Evolutionary conservation across 2,113 vertebrate species (phyloP), one percentile per base, ranked within the genome.

Genomic region (Apodemus sylvaticus): DNA sequence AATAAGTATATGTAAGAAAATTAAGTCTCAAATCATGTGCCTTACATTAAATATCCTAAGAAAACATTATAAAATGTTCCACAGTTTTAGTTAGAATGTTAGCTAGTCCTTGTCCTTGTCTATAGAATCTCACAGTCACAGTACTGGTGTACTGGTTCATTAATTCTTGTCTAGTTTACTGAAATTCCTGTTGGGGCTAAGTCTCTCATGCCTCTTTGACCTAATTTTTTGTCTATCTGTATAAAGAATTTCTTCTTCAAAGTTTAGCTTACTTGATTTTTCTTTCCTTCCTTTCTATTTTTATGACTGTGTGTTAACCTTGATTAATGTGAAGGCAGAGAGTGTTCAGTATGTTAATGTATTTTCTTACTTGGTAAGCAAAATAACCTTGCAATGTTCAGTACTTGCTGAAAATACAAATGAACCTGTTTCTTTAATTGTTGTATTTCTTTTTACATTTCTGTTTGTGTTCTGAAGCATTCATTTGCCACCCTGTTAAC

Each of bases 371-470:
- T 76, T 85, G 22, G 78, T 58, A 79, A 92, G 4, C 68, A 92
- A 90, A 95, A 79, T 78, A 94, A 88, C 53, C 45, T 90, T 90
- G 70, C 70, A 66, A 55, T 89, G 36, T 74, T 64, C 64, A 48
- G 36, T 8, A 91, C 66, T 10, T n/a, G 36, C 17, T 68, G 79
- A 93, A 89, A 77, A 62, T 91, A 68, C 42, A 93, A 96, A 96
- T 86, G 39, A 62, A 39, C 8, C 19, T 45, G 24, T 79, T 95
- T 76, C 39, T 94, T 93, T 79, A 79, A 85, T 83, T 88, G 62
- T 71, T 83, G 42, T 24, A 73, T 86, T 93, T 85, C 42, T 24
- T 12, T 87, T 7, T 1, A n/a, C 14, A 70, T 60, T 76, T 93
- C 13, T 48, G 66, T 93, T 51, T 62, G 29, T 92, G 16, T 93